phyloP scores from a whole-genome alignment of 2,888 invertebrate genomes.

The Aleiodes alternator region DNA sequence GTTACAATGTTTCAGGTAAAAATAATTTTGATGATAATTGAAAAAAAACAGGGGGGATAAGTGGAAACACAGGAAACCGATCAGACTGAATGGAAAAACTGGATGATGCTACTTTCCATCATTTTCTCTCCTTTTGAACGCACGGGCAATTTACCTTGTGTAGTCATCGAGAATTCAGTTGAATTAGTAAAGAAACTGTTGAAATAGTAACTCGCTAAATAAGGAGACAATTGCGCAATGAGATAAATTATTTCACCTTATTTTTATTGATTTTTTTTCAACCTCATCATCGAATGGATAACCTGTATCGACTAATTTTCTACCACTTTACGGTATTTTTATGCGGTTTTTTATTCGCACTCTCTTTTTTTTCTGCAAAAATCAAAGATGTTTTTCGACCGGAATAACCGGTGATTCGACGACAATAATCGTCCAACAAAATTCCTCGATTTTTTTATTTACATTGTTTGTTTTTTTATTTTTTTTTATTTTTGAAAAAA shows the following conservation, averaged over 20 bases:
- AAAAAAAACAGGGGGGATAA: constrained; percentile 5
- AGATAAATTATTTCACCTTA: not conserved
- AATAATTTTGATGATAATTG: not conserved
- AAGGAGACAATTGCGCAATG: not conserved
- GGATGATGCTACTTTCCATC: constrained; percentile 29
- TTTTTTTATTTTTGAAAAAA: not conserved
- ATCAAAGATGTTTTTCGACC: not conserved
- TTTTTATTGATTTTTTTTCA: not conserved
- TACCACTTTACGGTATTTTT: constrained; percentile 5
- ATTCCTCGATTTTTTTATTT: constrained; percentile 6
- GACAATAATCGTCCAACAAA: constrained; percentile 10
- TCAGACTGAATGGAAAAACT: constrained; percentile 26
- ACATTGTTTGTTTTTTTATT: not conserved
- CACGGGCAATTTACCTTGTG: not conserved
- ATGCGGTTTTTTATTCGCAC: not conserved
- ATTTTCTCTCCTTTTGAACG: not conserved
- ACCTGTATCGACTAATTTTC: constrained; percentile 6
- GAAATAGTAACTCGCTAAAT: not conserved
- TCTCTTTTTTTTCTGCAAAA: not conserved
- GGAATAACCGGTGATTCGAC: constrained; percentile 32
- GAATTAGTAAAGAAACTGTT: not conserved
- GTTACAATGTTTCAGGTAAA: constrained; percentile 33
- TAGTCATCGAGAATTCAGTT: not conserved
- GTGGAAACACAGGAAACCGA: constrained; percentile 16
- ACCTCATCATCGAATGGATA: not conserved